These are phyloP conservation scores for Hylaeus anthracinus DNA, from an alignment of 1,140 invertebrate species.

Conservation along the genomic window DNA sequence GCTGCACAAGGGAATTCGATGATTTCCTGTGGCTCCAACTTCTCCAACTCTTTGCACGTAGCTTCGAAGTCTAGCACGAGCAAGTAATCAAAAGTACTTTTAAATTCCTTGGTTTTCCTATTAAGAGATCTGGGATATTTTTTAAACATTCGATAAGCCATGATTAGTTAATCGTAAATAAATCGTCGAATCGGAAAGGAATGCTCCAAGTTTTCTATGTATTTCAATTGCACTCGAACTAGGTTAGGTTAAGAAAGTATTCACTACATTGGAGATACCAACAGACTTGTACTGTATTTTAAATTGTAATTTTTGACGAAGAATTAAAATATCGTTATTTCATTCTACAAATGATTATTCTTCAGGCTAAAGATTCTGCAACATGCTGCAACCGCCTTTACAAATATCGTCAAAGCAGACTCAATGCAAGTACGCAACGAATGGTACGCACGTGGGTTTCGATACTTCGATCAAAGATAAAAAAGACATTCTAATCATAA, in stretches of 20 bases:
- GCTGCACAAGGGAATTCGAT: constrained; percentile 86
- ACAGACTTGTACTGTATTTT: background rate
- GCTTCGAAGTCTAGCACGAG: constrained; percentile 85
- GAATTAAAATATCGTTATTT: no score
- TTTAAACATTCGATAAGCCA: constrained; percentile 66
- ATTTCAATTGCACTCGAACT: background rate
- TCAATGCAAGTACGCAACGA: background rate
- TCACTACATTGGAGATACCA: background rate
- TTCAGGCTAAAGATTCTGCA: background rate
- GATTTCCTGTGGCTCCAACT: constrained; percentile 82
- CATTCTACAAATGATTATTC: background rate
- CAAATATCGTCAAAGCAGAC: background rate
- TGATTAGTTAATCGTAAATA: constrained; percentile 14
- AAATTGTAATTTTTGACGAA: background rate
- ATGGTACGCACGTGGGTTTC: background rate
- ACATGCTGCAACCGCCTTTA: no score
- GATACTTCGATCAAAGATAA: background rate
- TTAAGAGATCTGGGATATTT: constrained; percentile 37
- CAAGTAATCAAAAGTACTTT: constrained; percentile 80
- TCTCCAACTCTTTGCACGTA: constrained; percentile 79
- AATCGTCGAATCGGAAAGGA: background rate
- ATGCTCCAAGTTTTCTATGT: background rate
- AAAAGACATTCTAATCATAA: no score
- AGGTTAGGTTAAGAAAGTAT: background rate
- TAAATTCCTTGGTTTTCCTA: constrained; percentile 15